Conservation (phyloP, 2,888 invertebrate species). For the Tortrix viridana region DNA sequence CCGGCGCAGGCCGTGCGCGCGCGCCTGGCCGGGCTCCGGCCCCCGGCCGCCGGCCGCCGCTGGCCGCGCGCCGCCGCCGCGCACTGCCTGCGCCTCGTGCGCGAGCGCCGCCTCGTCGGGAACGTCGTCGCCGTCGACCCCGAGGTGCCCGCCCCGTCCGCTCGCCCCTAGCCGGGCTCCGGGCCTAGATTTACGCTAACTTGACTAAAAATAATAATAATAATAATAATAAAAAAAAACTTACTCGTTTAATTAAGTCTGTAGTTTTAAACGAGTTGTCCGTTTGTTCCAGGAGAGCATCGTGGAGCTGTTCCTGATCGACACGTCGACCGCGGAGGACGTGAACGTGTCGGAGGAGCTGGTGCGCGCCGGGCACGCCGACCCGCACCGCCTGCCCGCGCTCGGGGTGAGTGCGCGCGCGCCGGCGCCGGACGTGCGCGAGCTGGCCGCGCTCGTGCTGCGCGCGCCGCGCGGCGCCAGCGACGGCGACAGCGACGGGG, state of each 20-base stretch:
- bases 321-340: constrained; percentile 76
- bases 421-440: constrained; percentile 32
- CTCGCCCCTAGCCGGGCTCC: no score
- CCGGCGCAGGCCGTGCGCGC: constrained; percentile 81
- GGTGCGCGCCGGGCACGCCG: constrained; percentile 78
- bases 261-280: neutral
- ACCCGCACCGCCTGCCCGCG: constrained; percentile 55
- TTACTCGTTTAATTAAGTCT: no score
- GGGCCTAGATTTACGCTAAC: no score
- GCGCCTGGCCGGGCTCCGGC: constrained; percentile 75
- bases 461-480: constrained; percentile 25
- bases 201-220: no score
- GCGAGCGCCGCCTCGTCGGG: constrained; percentile 64
- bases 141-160: constrained; percentile 42
- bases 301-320: constrained; percentile 76
- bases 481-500: constrained; percentile 47
- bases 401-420: constrained; percentile 57
- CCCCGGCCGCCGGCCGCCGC: constrained; percentile 63
- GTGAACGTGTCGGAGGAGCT: constrained; percentile 77
- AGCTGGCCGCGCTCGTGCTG: constrained; percentile 29
- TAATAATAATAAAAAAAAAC: no score
- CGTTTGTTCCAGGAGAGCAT: constrained; percentile 51
- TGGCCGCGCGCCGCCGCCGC: constrained; percentile 74
- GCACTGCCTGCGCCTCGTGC: constrained; percentile 66
- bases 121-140: constrained; percentile 55